These are phyloP conservation scores for Onthophagus sagittarius DNA, from an alignment of 2,888 invertebrate species.

Conservation along the genomic window DNA sequence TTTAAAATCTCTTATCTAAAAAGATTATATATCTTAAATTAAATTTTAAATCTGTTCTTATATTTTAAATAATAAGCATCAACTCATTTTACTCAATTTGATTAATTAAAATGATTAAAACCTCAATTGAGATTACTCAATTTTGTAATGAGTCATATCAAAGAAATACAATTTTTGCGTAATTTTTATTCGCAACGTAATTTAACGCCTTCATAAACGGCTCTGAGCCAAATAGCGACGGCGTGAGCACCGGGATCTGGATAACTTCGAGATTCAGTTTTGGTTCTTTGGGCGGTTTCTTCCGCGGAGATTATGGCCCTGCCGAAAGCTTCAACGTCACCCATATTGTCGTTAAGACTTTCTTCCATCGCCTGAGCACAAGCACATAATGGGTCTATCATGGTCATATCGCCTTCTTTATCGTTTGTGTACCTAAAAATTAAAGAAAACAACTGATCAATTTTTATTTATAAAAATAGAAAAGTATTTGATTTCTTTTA, in stretches of 20 bases:
- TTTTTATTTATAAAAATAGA: neutral
- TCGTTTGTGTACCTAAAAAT: conserved; percentile 59
- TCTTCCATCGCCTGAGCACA: conserved; percentile 35
- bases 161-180: neutral
- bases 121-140: too few relatives aligned
- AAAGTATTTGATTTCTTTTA: neutral
- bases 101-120: too few relatives aligned
- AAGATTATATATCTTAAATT: too few relatives aligned
- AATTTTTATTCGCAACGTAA: conserved; percentile 32
- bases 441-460: neutral
- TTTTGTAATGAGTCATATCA: too few relatives aligned
- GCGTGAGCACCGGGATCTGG: conserved; percentile 61
- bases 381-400: conserved; percentile 52
- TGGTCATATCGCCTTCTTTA: conserved; percentile 60
- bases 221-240: conserved; percentile 57
- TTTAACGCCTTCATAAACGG: conserved; percentile 51
- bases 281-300: conserved; percentile 38
- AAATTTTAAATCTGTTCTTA: too few relatives aligned
- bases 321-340: conserved; percentile 42
- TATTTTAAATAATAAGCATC: too few relatives aligned
- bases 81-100: too few relatives aligned
- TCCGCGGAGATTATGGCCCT: conserved; percentile 45
- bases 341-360: conserved; percentile 28
- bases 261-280: conserved; percentile 34
- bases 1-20: too few relatives aligned